phyloP scores from a whole-genome alignment of 2,888 invertebrate species.

The Linnaemya tessellans region DNA sequence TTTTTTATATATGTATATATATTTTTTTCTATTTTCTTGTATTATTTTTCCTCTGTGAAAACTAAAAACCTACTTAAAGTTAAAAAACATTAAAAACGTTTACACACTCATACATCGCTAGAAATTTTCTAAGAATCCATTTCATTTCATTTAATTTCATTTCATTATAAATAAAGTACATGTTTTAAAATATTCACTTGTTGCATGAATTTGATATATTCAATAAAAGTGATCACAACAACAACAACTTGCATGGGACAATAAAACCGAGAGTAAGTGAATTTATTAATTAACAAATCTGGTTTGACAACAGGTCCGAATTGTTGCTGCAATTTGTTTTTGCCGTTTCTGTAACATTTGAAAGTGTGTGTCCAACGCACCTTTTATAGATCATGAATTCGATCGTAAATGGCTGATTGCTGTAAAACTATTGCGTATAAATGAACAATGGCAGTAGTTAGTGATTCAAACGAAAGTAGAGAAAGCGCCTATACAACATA shows the following conservation, averaged over 20 bases:
- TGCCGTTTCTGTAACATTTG: neutral
- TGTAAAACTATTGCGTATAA: conserved; percentile 38
- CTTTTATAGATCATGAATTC: neutral
- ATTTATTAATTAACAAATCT: neutral
- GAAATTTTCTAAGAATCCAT: conserved; percentile 47
- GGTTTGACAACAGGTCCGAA: conserved; percentile 6
- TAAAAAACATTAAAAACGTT: conserved; percentile 2
- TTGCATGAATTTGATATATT: neutral
- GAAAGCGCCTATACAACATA: conserved; percentile 46
- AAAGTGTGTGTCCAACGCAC: neutral
- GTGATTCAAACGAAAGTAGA: conserved; percentile 52
- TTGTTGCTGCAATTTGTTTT: neutral
- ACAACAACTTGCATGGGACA: too few relatives aligned
- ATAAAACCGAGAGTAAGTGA: too few relatives aligned
- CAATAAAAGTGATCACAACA: neutral
- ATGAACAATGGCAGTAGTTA: neutral
- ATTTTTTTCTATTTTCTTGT: conserved; percentile 12
- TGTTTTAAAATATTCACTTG: neutral
- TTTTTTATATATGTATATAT: conserved; percentile 17
- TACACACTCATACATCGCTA: neutral
- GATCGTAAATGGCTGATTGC: conserved; percentile 2
- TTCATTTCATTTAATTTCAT: conserved; percentile 15
- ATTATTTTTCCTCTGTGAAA: conserved; percentile 22
- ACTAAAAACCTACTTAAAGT: conserved; percentile 63
- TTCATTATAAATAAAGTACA: neutral